phyloP scores from a whole-genome alignment of 2,888 invertebrate species.

The Allygus modestus region DNA sequence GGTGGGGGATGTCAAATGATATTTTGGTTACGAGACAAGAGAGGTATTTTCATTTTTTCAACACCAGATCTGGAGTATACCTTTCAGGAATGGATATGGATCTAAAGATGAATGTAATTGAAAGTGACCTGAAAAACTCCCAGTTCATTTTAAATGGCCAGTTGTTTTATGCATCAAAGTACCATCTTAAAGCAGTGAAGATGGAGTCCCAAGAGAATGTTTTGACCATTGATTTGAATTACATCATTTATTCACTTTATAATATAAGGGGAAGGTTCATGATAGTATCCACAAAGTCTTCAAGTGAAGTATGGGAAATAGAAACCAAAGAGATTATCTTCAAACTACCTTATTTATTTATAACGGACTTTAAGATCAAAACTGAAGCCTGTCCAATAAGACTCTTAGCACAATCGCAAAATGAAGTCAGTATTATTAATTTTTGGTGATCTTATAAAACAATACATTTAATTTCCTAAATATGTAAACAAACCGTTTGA shows the following conservation, averaged over 20 bases:
- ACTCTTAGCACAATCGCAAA: slow-evolving; percentile 37
- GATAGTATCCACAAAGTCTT: slow-evolving; percentile 28
- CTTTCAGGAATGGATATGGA: slow-evolving; percentile 29
- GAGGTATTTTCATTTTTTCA: slow-evolving; percentile 42
- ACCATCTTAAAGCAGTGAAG: slow-evolving; percentile 15
- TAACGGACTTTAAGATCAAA: slow-evolving; percentile 37
- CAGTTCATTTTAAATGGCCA: slow-evolving; percentile 16
- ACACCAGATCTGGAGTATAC: not conserved
- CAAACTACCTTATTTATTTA: slow-evolving; percentile 39
- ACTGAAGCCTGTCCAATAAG: slow-evolving; percentile 39
- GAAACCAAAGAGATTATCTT: slow-evolving; percentile 29
- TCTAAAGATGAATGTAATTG: slow-evolving; percentile 7
- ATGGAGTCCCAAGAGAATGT: slow-evolving; percentile 30
- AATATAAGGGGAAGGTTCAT: slow-evolving; percentile 37
- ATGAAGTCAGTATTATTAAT: slow-evolving; percentile 49
- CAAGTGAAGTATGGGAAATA: slow-evolving; percentile 52
- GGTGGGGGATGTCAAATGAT: slow-evolving; percentile 44
- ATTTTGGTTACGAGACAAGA: slow-evolving; percentile 46
- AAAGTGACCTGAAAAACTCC: slow-evolving; percentile 29
- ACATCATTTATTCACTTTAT: slow-evolving; percentile 32
- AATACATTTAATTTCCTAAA: too few relatives aligned
- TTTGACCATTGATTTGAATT: not conserved
- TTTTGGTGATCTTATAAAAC: slow-evolving; percentile 13
- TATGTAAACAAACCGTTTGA: too few relatives aligned
- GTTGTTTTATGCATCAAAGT: slow-evolving; percentile 17